Percentiles rank a stretch among this genome's conserved stretches.
These are phyloP conservation scores for Nebria brevicollis DNA, from an alignment of 2,888 invertebrate species.

Conservation along the genomic window DNA sequence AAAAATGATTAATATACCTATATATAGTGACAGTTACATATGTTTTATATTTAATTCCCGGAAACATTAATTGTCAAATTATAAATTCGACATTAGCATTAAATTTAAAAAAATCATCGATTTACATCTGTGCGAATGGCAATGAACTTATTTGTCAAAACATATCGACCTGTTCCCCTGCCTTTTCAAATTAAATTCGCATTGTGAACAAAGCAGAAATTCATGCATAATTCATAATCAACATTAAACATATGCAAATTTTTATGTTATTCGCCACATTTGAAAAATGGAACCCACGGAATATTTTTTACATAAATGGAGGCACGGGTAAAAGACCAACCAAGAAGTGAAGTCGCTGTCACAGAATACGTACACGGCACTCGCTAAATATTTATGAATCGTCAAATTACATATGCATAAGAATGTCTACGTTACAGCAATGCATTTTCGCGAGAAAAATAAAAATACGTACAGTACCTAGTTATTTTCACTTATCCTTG, in stretches of 20 bases:
- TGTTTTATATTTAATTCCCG: no score
- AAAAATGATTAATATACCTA: no score
- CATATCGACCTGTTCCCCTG: neutral
- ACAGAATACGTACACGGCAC: no score
- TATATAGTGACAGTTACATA: no score
- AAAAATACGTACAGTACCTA: neutral
- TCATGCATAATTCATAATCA: neutral
- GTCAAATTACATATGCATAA: neutral
- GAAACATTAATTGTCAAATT: no score
- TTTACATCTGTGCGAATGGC: neutral
- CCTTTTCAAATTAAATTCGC: neutral
- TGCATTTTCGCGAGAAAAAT: neutral
- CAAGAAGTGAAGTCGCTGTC: neutral
- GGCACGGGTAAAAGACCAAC: neutral
- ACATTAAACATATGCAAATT: neutral
- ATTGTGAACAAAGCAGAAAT: neutral
- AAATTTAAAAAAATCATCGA: no score
- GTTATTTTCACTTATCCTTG: neutral
- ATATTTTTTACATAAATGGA: neutral
- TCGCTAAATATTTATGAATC: neutral
- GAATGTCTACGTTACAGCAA: neutral
- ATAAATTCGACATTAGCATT: no score
- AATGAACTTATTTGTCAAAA: neutral
- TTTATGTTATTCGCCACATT: neutral
- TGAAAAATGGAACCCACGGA: neutral